Percentiles rank a stretch among this genome's conserved stretches.
Evolutionary conservation across 2,797 vertebrate genomes (phyloP).

Genomic region (Allobates femoralis): DNA sequence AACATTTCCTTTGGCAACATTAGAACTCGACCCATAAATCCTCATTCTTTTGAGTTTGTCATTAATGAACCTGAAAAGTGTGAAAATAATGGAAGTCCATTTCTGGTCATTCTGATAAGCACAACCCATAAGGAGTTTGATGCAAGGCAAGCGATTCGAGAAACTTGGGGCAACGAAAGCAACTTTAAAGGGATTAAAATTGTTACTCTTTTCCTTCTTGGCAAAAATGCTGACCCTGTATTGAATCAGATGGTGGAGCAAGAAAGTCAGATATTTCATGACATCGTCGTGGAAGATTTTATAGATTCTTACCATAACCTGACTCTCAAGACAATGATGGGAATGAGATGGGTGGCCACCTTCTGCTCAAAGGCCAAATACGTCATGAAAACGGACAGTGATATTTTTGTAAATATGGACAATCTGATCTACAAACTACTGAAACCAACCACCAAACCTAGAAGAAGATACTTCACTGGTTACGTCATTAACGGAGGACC

Average conservation of each 20-base stretch:
- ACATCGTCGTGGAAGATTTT: conserved; percentile 97
- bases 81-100: conserved; percentile 81
- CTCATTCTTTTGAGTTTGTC: conserved; percentile 91
- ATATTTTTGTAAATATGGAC: conserved; percentile 99
- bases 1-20: conserved; percentile 93
- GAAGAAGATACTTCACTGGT: conserved; percentile 94
- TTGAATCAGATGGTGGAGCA: conserved; percentile 99
- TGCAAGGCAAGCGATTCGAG: conserved; percentile 94
- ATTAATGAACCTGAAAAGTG: conserved; percentile 97
- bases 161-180: conserved; percentile 97
- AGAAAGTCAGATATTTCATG: conserved; percentile 98
- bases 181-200: conserved; percentile 89
- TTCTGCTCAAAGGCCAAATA: conserved; percentile 95
- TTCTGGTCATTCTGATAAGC: conserved; percentile 96
- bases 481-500: conserved; percentile 96
- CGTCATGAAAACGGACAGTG: conserved; percentile 98
- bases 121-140: conserved; percentile 98
- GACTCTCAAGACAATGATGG: conserved; percentile 98
- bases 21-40: conserved; percentile 92
- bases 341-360: conserved; percentile 95
- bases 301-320: conserved; percentile 97
- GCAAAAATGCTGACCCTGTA: conserved; percentile 87
- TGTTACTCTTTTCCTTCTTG: conserved; percentile 91
- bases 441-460: conserved; percentile 92
- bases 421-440: conserved; percentile 96